Evolutionary conservation across 1,140 invertebrate genomes (phyloP).

Genomic region (Trialeurodes vaporariorum): DNA sequence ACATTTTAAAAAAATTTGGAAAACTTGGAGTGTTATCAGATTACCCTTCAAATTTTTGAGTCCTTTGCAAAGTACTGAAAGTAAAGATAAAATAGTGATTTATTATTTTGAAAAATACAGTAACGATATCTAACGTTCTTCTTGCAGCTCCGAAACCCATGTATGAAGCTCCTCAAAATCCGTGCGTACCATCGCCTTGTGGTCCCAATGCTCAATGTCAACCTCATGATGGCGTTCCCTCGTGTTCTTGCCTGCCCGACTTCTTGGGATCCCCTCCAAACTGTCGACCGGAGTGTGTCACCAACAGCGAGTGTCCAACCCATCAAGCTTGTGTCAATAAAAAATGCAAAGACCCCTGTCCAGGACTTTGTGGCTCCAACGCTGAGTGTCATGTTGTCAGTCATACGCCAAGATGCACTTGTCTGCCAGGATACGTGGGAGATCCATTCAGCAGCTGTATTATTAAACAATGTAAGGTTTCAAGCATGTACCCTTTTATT

Average conservation of each 20-base stretch:
- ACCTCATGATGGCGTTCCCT: slow-evolving; percentile 42
- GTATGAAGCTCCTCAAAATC: slow-evolving; percentile 40
- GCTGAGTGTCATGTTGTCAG: slow-evolving; percentile 52
- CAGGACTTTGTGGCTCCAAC: slow-evolving; percentile 46
- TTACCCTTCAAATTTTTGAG: no score
- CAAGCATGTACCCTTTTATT: no score
- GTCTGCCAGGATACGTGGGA: slow-evolving; percentile 41
- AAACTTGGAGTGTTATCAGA: no score
- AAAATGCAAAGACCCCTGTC: slow-evolving; percentile 55
- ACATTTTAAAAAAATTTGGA: no score
- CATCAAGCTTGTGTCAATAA: slow-evolving; percentile 50
- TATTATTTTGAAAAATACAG: no score
- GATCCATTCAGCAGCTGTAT: slow-evolving; percentile 46
- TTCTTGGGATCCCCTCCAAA: slow-evolving; percentile 48
- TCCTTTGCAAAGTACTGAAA: no score
- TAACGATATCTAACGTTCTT: slow-evolving; percentile 21
- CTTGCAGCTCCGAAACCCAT: slow-evolving; percentile 21
- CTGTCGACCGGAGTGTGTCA: slow-evolving; percentile 50
- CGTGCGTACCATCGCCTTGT: slow-evolving; percentile 54
- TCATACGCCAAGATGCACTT: slow-evolving; percentile 50
- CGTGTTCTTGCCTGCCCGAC: slow-evolving; percentile 48
- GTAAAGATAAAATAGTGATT: no score
- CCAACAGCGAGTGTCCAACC: slow-evolving; percentile 47
- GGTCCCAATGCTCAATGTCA: slow-evolving; percentile 54
- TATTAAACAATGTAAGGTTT: slow-evolving; percentile 28